phyloP scores from a whole-genome alignment of 1,140 invertebrate genomes.

The Hestina assimilis region DNA sequence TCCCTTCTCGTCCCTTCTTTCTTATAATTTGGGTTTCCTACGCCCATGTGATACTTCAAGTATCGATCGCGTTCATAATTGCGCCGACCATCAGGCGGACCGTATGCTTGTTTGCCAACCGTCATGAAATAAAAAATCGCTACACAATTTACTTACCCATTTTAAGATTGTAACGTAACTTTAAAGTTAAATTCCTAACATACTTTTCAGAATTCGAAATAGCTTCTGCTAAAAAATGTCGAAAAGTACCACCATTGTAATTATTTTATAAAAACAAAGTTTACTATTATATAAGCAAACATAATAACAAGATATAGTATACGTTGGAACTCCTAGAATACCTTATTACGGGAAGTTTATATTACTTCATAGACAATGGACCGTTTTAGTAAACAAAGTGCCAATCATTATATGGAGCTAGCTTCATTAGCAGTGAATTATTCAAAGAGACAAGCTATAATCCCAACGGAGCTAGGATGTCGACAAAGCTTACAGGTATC shows the following conservation, averaged over 20 bases:
- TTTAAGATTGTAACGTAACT: no score
- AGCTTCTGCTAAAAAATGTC: conserved; percentile 27
- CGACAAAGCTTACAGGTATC: neutral
- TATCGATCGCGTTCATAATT: no score
- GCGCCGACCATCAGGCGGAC: no score
- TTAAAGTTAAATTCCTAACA: neutral
- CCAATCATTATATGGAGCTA: neutral
- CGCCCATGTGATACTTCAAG: no score
- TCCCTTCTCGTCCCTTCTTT: no score
- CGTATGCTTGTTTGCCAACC: no score
- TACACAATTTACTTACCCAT: no score
- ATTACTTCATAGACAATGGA: conserved; percentile 7
- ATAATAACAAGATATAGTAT: neutral
- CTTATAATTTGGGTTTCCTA: no score
- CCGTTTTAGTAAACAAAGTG: conserved; percentile 9
- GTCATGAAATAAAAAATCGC: no score
- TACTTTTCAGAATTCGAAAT: conserved; percentile 25
- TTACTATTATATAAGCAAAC: neutral
- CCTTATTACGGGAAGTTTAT: conserved; percentile 6
- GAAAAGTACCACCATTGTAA: conserved; percentile 38
- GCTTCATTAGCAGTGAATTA: neutral
- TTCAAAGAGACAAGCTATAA: neutral
- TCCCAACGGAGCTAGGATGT: neutral
- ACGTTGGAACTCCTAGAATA: conserved; percentile 10
- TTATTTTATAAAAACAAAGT: no score